These are phyloP conservation scores for Aporophyla lueneburgensis DNA, from an alignment of 2,888 invertebrate genomes.

Conservation along the genomic window DNA sequence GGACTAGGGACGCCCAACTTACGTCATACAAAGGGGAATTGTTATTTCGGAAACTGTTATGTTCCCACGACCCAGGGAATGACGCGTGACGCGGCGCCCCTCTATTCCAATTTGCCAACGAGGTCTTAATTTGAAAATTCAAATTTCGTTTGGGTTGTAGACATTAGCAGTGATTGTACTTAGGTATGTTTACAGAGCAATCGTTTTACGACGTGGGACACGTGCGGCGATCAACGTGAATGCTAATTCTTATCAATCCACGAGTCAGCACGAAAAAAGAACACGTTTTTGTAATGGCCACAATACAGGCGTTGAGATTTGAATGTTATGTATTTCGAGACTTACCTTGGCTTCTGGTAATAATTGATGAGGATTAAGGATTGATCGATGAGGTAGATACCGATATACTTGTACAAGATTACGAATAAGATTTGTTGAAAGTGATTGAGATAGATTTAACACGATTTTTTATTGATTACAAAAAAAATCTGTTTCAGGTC, in stretches of 20 bases:
- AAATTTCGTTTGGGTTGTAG: constrained; percentile 1
- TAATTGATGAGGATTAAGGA: constrained; percentile 31
- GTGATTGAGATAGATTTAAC: not conserved
- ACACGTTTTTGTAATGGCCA: constrained; percentile 37
- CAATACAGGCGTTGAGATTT: constrained; percentile 36
- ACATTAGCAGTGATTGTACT: constrained; percentile 34
- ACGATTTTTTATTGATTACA: not conserved
- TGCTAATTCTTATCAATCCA: constrained; percentile 66
- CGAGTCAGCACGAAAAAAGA: constrained; percentile 47
- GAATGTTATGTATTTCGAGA: constrained; percentile 27
- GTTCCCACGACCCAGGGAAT: constrained; percentile 32
- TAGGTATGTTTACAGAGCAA: constrained; percentile 58
- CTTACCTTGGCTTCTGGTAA: constrained; percentile 10
- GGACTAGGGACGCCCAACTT: not conserved
- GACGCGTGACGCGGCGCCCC: not conserved
- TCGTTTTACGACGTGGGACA: constrained; percentile 65
- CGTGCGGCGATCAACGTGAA: constrained; percentile 72
- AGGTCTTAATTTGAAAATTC: constrained; percentile 33
- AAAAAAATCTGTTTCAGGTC: not conserved
- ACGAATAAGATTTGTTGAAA: constrained; percentile 1
- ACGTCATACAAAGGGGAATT: constrained; percentile 9
- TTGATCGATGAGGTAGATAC: constrained; percentile 33
- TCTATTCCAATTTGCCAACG: not conserved
- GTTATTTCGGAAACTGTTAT: constrained; percentile 27
- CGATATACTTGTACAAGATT: not conserved